Evolutionary conservation across 2,888 invertebrate species (phyloP), one percentile per base, ranked within the genome.

Genomic region (Amblyjoppa proteus): DNA sequence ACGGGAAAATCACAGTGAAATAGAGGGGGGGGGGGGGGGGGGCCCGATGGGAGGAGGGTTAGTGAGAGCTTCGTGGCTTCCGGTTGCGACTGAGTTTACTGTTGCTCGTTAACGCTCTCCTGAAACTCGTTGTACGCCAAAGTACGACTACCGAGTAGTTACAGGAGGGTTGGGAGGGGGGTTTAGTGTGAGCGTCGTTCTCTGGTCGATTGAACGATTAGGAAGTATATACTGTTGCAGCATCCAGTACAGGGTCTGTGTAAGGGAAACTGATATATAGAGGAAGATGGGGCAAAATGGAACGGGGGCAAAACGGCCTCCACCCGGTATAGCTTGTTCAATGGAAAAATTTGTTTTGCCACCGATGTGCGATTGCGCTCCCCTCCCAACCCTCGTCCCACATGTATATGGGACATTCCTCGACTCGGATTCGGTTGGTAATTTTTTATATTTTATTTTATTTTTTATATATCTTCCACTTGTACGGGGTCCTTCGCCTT

Each of bases 171-270:
- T 34, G 4, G 34, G 34, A 7, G 61, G 53, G 34, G 34, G n/a
- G n/a, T 9, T n/a, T 11, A 41, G n/a, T 20, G 73, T 51, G 58
- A 51, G 61, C 69, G 76, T 77, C 41, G 11, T 41, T 84, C 73
- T 76, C 77, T 74, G 81, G 69, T 81, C 84, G 84, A 81, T 84
- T 81, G 84, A 84, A 84, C 84, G 84, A 84, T 84, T 80, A 81
- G 73, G 58, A 74, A 81, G 41, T 73, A 77, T 77, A 77, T 61
- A 31, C 61, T 6, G 61, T 61, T 61, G 31, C 61, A 61, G 31
- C 16, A 61, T 61, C 61, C 31, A 13, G 61, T 61, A 61, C 61
- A 25, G 13, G 3, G 11, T 61, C 31, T 61, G 61, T 56, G 56
- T 20, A 2, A 9, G 41, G 2, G 41, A 11, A 6, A 41, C 41